Percentiles rank a stretch among this genome's conserved stretches.
Conservation (phyloP, 2,797 vertebrate species). For the Selene dorsalis region DNA sequence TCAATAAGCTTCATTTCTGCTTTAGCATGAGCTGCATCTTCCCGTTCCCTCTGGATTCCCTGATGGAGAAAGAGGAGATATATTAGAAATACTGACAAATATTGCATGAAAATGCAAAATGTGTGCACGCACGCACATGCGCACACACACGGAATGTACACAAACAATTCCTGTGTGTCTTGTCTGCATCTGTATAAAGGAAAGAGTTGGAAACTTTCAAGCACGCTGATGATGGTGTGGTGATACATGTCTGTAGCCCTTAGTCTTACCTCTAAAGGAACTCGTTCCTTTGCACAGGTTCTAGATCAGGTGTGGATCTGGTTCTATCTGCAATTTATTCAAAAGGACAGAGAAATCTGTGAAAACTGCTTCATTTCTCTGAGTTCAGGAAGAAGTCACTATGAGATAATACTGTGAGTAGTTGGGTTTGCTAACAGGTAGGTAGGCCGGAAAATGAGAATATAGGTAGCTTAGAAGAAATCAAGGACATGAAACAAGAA, state of each 20-base stretch:
- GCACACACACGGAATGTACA: no score
- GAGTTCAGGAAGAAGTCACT: no score
- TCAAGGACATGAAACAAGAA: neutral
- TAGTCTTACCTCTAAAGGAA: conserved; percentile 24
- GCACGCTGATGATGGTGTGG: neutral
- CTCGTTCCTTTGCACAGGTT: neutral
- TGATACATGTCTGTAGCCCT: neutral
- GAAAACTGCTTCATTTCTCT: neutral
- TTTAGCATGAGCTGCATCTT: neutral
- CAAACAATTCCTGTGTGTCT: neutral
- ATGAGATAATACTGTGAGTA: neutral
- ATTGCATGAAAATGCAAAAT: neutral
- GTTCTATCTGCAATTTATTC: conserved; percentile 27
- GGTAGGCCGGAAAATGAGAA: neutral
- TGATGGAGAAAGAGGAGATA: neutral
- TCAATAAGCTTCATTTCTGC: neutral
- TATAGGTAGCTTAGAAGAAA: neutral
- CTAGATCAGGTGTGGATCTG: accelerated
- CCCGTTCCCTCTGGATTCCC: conserved; percentile 1
- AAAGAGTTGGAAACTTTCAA: neutral
- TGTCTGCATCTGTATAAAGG: no score
- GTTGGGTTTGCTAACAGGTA: no score
- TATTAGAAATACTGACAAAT: neutral
- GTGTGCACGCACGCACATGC: neutral
- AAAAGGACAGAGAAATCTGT: neutral